phyloP scores from a whole-genome alignment of 2,113 vertebrate genomes.

The Candoia aspera region DNA sequence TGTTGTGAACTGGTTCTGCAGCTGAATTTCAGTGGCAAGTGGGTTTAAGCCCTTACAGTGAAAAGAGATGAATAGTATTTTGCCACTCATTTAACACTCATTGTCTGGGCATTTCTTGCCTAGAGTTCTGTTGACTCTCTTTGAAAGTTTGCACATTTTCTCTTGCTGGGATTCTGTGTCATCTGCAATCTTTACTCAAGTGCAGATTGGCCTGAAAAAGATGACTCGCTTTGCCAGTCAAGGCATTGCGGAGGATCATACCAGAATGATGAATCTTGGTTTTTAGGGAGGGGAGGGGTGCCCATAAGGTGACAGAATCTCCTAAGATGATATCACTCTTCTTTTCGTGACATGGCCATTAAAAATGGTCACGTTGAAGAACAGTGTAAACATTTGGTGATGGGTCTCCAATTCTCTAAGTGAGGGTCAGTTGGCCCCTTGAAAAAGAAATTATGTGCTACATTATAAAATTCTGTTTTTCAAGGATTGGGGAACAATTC shows the following conservation, averaged over 20 bases:
- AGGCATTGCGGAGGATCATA: not conserved
- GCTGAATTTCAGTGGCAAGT: not conserved
- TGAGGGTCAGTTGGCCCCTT: not conserved
- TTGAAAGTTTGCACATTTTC: not conserved
- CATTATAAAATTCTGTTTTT: not conserved
- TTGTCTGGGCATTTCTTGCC: conserved; percentile 28
- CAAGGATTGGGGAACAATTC: not conserved
- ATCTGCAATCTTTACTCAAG: not conserved
- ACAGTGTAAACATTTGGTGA: not conserved
- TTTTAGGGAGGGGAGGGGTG: not conserved
- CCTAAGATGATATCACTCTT: accelerated
- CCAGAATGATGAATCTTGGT: not conserved
- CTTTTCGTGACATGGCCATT: not conserved
- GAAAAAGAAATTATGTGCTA: not conserved
- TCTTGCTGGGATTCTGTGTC: not conserved
- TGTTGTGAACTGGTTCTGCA: not conserved
- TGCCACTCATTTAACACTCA: conserved; percentile 48
- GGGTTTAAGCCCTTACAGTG: not conserved
- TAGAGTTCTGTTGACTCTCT: conserved; percentile 42
- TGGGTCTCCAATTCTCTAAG: not conserved
- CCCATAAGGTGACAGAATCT: not conserved
- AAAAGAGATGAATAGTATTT: not conserved
- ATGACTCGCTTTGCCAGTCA: not conserved
- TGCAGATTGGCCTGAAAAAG: not conserved
- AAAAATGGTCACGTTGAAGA: not conserved